Conservation (phyloP, 2,797 vertebrate genomes). For the Taeniopygia guttata region DNA sequence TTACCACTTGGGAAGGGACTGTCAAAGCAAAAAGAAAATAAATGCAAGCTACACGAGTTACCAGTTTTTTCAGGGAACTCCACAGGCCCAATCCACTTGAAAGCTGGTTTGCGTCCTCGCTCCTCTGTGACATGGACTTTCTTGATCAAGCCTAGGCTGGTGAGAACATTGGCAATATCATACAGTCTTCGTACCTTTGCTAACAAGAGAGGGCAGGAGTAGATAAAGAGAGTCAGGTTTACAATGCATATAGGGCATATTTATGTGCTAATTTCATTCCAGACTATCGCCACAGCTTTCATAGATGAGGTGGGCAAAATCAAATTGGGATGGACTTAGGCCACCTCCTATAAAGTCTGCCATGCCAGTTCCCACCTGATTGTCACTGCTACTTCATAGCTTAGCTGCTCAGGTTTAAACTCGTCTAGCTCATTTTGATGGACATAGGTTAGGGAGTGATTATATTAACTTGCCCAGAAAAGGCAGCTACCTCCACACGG, state of each 20-base stretch:
- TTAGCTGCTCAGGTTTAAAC: neutral
- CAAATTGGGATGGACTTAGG: neutral
- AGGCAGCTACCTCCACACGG: neutral
- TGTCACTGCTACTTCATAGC: neutral
- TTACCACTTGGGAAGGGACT: neutral
- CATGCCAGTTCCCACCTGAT: neutral
- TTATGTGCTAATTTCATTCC: neutral
- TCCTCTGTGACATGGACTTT: constrained; percentile 91
- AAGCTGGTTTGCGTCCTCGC: constrained; percentile 89
- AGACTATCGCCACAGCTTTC: neutral
- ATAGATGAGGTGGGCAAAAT: neutral
- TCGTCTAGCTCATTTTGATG: neutral
- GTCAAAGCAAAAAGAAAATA: neutral
- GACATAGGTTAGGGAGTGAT: neutral
- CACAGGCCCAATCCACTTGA: constrained; percentile 91
- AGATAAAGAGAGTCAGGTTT: neutral
- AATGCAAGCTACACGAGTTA: constrained; percentile 39
- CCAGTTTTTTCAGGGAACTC: constrained; percentile 76
- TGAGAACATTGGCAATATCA: constrained; percentile 93
- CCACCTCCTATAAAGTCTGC: neutral
- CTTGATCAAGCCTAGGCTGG: constrained; percentile 89
- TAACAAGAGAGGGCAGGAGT: constrained; percentile 53
- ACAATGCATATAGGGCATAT: neutral
- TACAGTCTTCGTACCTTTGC: constrained; percentile 93
- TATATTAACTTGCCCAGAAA: neutral